phyloP scores from a whole-genome alignment of 2,797 vertebrate species.

The Philypnodon macrostomus region DNA sequence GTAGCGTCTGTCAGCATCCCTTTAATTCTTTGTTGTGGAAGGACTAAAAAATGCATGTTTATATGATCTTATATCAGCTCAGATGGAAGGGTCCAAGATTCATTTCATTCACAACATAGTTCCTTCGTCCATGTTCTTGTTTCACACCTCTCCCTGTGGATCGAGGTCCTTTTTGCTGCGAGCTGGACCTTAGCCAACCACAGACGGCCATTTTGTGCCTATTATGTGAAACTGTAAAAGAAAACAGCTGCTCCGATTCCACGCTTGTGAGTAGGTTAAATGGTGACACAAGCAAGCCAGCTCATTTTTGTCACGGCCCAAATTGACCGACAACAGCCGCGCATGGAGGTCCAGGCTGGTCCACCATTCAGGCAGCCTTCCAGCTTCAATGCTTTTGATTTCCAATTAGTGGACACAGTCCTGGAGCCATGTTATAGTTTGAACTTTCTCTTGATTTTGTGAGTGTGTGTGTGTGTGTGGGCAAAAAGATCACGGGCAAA shows the following conservation, averaged over 20 bases:
- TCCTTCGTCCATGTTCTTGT: slow-evolving; percentile 25
- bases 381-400: slow-evolving; percentile 58
- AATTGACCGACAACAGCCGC: slow-evolving; percentile 66
- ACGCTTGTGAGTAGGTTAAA: slow-evolving; percentile 75
- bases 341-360: slow-evolving; percentile 35
- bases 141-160: slow-evolving; percentile 35
- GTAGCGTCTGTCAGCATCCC: slow-evolving; percentile 47
- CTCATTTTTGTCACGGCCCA: slow-evolving; percentile 49
- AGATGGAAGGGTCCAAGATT: slow-evolving; percentile 55
- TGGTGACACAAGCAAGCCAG: slow-evolving; percentile 55
- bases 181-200: slow-evolving; percentile 58
- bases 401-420: slow-evolving; percentile 60
- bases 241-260: slow-evolving; percentile 74
- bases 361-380: slow-evolving; percentile 51
- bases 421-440: slow-evolving; percentile 27
- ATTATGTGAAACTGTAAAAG: slow-evolving; percentile 63
- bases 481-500: too few species aligned
- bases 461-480: neutral
- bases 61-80: slow-evolving; percentile 64
- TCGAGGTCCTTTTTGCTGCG: slow-evolving; percentile 40
- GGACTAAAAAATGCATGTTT: slow-evolving; percentile 38
- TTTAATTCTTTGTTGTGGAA: slow-evolving; percentile 54
- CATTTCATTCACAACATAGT: slow-evolving; percentile 38
- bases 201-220: slow-evolving; percentile 57
- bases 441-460: neutral